Evolutionary conservation across 2,888 invertebrate species (phyloP).

Genomic region (Tupiocoris notatus): DNA sequence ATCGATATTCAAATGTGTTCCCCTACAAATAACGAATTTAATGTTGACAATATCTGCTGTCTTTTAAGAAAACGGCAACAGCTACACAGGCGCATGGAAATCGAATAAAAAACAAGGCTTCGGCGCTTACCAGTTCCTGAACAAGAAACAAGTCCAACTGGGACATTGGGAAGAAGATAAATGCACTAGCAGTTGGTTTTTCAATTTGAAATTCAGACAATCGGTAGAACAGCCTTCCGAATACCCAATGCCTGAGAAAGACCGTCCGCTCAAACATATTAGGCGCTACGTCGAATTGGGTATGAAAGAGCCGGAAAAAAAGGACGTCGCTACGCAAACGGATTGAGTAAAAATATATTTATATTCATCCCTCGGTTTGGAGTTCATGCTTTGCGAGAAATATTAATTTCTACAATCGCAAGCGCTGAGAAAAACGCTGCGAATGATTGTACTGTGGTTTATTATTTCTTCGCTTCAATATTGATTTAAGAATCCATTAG

Average conservation of each 20-base stretch:
- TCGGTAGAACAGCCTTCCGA: conserved; percentile 58
- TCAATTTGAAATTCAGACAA: conserved; percentile 63
- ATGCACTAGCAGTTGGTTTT: conserved; percentile 60
- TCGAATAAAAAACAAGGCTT: conserved; percentile 61
- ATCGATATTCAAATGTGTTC: too few relatives aligned
- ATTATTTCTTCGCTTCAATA: too few relatives aligned
- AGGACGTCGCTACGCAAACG: conserved; percentile 18
- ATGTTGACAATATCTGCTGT: too few relatives aligned
- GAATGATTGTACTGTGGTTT: too few relatives aligned
- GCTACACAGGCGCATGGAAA: conserved; percentile 66
- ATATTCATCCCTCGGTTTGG: too few relatives aligned
- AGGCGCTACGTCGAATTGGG: conserved; percentile 11
- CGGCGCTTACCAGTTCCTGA: conserved; percentile 64
- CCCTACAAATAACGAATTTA: too few relatives aligned
- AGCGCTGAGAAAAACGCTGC: too few relatives aligned
- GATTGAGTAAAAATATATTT: too few relatives aligned
- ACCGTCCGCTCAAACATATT: conserved; percentile 12
- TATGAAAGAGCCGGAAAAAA: not conserved
- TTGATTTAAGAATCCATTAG: too few relatives aligned
- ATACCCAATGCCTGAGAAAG: conserved; percentile 56
- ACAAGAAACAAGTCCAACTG: conserved; percentile 65
- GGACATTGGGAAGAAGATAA: conserved; percentile 63
- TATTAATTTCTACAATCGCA: too few relatives aligned
- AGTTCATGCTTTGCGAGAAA: too few relatives aligned
- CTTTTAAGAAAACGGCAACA: conserved; percentile 63